phyloP scores from a whole-genome alignment of 2,113 vertebrate species.

The Podiceps cristatus region DNA sequence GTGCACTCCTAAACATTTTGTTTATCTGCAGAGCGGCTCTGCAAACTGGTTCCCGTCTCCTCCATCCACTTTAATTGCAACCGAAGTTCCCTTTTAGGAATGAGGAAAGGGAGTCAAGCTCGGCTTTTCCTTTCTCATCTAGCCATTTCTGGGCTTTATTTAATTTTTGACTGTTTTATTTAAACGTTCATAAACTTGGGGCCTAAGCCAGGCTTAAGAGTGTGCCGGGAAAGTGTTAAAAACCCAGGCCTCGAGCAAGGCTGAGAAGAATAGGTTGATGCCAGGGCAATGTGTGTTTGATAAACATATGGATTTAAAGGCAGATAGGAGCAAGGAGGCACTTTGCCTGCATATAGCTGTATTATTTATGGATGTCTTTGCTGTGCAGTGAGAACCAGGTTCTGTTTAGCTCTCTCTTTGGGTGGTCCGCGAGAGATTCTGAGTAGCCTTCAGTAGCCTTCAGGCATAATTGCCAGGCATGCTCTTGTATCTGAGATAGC shows the following conservation, averaged over 20 bases:
- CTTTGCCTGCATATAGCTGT: constrained; percentile 37
- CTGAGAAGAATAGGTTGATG: constrained; percentile 63
- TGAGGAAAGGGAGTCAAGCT: not conserved
- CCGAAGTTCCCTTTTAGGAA: not conserved
- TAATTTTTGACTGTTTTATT: constrained; percentile 63
- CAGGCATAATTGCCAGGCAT: constrained; percentile 90
- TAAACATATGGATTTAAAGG: constrained; percentile 69
- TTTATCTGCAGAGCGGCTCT: not conserved
- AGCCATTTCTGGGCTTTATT: constrained; percentile 50
- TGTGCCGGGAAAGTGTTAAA: constrained; percentile 39
- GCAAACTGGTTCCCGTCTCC: not conserved
- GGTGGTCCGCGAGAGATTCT: constrained; percentile 94
- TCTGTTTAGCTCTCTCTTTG: constrained; percentile 82
- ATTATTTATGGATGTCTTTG: constrained; percentile 74
- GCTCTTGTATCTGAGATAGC: constrained; percentile 90
- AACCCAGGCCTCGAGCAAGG: constrained; percentile 8
- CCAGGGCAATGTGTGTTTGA: constrained; percentile 66
- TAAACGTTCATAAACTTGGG: constrained; percentile 34
- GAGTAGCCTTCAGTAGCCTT: constrained; percentile 90
- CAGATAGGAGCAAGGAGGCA: constrained; percentile 59
- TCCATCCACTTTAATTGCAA: not conserved
- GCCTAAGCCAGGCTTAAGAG: constrained; percentile 28
- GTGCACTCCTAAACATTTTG: not conserved
- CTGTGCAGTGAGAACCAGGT: constrained; percentile 61
- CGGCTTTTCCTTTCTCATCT: not conserved